Evolutionary conservation across 2,888 invertebrate species (phyloP), one percentile per base, ranked within the genome.

Genomic region (Yponomeuta cagnagella): DNA sequence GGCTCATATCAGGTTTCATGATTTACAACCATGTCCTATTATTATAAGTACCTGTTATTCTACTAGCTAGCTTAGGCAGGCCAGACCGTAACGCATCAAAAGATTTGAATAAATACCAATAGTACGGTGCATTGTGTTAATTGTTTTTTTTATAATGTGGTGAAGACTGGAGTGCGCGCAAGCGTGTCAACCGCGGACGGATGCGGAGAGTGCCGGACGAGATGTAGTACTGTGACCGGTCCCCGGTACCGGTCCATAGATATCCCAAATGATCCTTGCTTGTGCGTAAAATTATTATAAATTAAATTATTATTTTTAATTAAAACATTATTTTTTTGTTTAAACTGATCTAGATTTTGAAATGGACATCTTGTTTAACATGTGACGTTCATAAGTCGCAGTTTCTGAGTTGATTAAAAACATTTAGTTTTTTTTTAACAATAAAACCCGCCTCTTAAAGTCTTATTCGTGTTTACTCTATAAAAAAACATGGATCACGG

Each of bases 141-240:
- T 33, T 30, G 33, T 65, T 65, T 30, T 23, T 64, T 23, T 64
- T 5, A 64, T 31, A 30, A 64, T 65, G 65, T 65, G 30, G 30
- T 48, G 43, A 64, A 33, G 37, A 23, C 63, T 64, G 63, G 15
- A 65, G 66, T 23, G 66, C 70, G 43, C 12, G 58, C 37, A 58
- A 31, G 58, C 70, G 63, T 67, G 70, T 43, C 70, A 52, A 52
- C 67, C 86, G 80, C 76, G 75, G 77, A 84, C 87, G 88, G 87
- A 86, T 85, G 86, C 78, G 86, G 85, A 82, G 78, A 80, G 77
- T 30, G 12, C 9, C 63, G 68, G 48, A 48, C 23, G 68, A 68
- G 65, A 33, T 12, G 23, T 31, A 48, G 63, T 70, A 63, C 70
- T 70, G 70, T 63, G 63, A 30, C 33, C 68, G 23, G 48, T 48